A percentile compares a stretch with the other conserved stretches of the same genome.
Conservation (phyloP, 2,888 invertebrate species). For the Mythimna loreyi region DNA sequence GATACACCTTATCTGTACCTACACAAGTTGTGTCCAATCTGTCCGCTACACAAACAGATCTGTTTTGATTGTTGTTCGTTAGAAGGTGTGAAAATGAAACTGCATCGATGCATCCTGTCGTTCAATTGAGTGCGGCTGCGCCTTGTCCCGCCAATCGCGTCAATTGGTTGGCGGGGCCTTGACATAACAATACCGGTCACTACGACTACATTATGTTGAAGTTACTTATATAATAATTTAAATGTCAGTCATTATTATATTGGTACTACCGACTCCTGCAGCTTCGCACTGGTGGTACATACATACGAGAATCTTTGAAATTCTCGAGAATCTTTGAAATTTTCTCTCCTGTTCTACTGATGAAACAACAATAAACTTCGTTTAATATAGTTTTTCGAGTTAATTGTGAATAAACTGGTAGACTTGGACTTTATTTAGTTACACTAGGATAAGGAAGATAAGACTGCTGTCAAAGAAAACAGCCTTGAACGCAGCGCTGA, state of each 20-base stretch:
- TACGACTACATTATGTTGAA: constrained; percentile 8
- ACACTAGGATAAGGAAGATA: too few species aligned
- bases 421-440: too few species aligned
- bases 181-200: constrained; percentile 39
- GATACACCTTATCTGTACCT: not conserved
- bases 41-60: not conserved
- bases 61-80: not conserved
- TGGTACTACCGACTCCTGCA: too few species aligned
- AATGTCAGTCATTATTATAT: not conserved
- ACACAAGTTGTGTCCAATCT: not conserved
- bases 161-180: constrained; percentile 62
- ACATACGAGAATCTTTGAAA: too few species aligned
- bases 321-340: too few species aligned
- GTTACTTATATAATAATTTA: not conserved
- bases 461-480: too few species aligned
- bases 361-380: too few species aligned
- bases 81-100: constrained; percentile 48
- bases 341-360: too few species aligned
- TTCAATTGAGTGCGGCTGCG: constrained; percentile 57
- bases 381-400: too few species aligned
- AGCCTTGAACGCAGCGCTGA: too few species aligned
- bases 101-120: constrained; percentile 46
- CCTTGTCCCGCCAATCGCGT: constrained; percentile 36
- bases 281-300: too few species aligned
- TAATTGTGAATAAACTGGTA: too few species aligned